A percentile compares a stretch with the other conserved stretches of the same genome.
phyloP scores from a whole-genome alignment of 2,113 vertebrate species.

The Mustela lutreola region DNA sequence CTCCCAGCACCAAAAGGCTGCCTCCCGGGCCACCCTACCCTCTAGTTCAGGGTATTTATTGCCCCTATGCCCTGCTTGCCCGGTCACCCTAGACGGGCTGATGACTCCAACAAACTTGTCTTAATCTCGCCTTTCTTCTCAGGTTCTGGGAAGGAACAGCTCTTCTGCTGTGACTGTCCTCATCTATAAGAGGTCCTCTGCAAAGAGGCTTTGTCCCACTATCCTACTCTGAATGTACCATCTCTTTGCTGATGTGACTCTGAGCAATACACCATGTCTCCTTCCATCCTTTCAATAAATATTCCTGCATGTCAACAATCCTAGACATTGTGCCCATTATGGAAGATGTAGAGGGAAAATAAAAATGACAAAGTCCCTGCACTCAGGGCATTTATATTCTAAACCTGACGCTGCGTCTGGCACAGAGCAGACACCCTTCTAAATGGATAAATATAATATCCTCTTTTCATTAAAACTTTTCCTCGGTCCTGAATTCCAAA shows the following conservation, averaged over 20 bases:
- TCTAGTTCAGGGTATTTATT: neutral
- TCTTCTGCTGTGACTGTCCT: neutral
- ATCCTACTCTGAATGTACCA: neutral
- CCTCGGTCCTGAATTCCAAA: neutral
- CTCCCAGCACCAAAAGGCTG: neutral
- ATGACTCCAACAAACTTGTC: neutral
- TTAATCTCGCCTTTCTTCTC: neutral
- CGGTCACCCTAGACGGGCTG: neutral
- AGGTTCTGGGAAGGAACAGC: neutral
- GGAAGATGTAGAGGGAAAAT: neutral
- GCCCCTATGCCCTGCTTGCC: neutral
- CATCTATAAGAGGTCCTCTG: neutral
- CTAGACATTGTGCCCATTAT: neutral
- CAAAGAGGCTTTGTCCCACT: no score
- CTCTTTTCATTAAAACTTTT: constrained; percentile 11
- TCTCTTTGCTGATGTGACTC: neutral
- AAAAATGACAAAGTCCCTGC: neutral
- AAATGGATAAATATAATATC: neutral
- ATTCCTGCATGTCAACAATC: neutral
- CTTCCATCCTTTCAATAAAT: neutral
- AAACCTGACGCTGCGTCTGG: neutral
- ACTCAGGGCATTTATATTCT: neutral
- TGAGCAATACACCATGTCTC: neutral
- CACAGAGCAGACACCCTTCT: neutral
- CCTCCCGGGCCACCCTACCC: neutral